These are phyloP conservation scores for Lydus trimaculatus DNA, from an alignment of 2,888 invertebrate species.

Conservation along the genomic window DNA sequence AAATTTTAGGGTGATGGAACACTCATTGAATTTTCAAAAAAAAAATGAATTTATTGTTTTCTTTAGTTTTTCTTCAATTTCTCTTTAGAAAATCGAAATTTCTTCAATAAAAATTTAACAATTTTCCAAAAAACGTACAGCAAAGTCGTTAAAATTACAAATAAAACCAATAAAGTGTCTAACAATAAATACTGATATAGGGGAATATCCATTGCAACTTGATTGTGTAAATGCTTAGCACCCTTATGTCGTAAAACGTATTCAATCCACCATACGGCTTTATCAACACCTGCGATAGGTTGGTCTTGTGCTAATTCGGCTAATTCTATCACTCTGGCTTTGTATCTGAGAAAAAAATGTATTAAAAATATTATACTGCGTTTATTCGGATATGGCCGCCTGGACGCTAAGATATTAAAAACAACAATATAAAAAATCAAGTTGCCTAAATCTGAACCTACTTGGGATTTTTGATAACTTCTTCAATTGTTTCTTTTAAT, in stretches of 20 bases:
- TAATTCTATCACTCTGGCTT: slow-evolving; percentile 33
- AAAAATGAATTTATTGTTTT: too few relatives aligned
- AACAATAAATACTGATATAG: slow-evolving; percentile 39
- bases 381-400: too few relatives aligned
- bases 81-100: neutral
- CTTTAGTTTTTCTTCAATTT: neutral
- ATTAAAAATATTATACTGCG: neutral
- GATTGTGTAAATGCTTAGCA: slow-evolving; percentile 35
- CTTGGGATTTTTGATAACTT: slow-evolving; percentile 37
- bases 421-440: too few relatives aligned
- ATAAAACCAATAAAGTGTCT: slow-evolving; percentile 24
- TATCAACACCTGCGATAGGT: slow-evolving; percentile 34
- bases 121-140: neutral
- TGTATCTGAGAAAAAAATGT: slow-evolving; percentile 32
- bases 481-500: slow-evolving; percentile 29
- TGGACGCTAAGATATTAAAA: too few relatives aligned
- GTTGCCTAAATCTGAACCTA: slow-evolving; percentile 21
- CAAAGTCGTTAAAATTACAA: neutral
- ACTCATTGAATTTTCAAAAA: too few relatives aligned
- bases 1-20: too few relatives aligned
- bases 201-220: slow-evolving; percentile 32
- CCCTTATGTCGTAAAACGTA: slow-evolving; percentile 41
- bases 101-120: neutral
- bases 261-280: slow-evolving; percentile 42
- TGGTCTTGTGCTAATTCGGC: slow-evolving; percentile 38